Conservation (phyloP, 2,888 invertebrate genomes). For the Marasmarcha lunaedactyla region DNA sequence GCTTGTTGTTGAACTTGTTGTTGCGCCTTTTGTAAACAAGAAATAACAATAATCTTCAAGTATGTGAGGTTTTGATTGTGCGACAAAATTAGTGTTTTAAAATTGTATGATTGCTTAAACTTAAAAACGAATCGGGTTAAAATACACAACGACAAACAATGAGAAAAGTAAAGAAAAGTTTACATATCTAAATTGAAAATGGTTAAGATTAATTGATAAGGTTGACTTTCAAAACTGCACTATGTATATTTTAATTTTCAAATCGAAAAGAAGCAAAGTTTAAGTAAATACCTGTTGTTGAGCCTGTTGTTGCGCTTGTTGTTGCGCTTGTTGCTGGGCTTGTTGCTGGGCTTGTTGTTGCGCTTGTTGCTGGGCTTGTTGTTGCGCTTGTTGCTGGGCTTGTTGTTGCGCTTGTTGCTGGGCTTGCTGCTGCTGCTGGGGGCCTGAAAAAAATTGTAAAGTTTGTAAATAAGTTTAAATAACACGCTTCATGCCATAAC, state of each 20-base stretch:
- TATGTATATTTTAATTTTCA: too few species aligned
- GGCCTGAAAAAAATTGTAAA: too few species aligned
- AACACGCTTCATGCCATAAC: too few species aligned
- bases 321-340: slow-evolving; percentile 16
- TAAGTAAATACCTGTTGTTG: slow-evolving; percentile 20
- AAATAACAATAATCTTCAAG: slow-evolving; percentile 3
- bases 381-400: slow-evolving; percentile 13
- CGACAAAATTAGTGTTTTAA: too few species aligned
- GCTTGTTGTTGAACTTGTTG: slow-evolving; percentile 19
- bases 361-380: slow-evolving; percentile 15
- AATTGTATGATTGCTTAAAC: slow-evolving; percentile 21
- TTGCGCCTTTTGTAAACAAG: slow-evolving; percentile 16
- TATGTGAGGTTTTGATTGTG: slow-evolving; percentile 19
- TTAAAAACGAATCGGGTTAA: too few species aligned
- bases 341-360: slow-evolving; percentile 25
- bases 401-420: slow-evolving; percentile 19
- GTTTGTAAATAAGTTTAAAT: too few species aligned
- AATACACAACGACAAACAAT: too few species aligned
- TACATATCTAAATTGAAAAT: too few species aligned
- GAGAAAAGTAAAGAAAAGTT: too few species aligned
- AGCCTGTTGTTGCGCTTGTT: slow-evolving; percentile 28
- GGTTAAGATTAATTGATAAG: too few species aligned
- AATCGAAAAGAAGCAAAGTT: too few species aligned
- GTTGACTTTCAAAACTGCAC: too few species aligned
- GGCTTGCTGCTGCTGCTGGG: slow-evolving; percentile 18